Evolutionary conservation across 2,888 invertebrate species (phyloP), one percentile per base, ranked within the genome.

Genomic region (Mythimna pallens): DNA sequence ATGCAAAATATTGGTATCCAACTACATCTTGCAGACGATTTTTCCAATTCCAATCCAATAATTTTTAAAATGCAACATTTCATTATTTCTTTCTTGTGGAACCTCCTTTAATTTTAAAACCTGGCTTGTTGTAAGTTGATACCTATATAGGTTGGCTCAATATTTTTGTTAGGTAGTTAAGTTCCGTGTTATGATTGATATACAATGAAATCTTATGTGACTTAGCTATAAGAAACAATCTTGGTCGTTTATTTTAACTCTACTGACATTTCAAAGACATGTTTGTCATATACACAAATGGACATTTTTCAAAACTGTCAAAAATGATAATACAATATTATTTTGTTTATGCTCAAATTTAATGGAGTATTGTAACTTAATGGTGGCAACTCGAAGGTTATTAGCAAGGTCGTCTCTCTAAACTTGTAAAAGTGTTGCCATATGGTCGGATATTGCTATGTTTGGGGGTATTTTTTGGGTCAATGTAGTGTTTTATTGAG

Each of bases 381-480:
- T 71, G 70, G 30, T 78, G 71, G 78, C 64, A 76, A 47, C 72
- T 43, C 71, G 61, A 84, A 84, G 84, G 81, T 74, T 70, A 25
- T 22, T 58, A 61, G 40, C 78, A 84, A 84, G 84, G 85, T 76
- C 80, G 50, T 63, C 30, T 47, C 30, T 47, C 3, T 14, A 30
- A 70, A 55, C 76, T 66, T 64, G 47, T 20, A 47, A 59, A 52
- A 25, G 73, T 77, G 75, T 81, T 84, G 78, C 76, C 74, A 78
- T 81, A 82, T 76, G 76, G 59, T 62, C 55, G 63, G 63, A 70
- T 61, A 54, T 65, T 67, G 70, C 72, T 73, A 36, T 78, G 73
- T 80, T 80, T 84, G 66, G 65, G 70, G 77, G 73, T 82, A 67
- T 70, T 72, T 75, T 77, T 61, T 82, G 57, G 73, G 79, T 81